Percentiles rank a stretch among this genome's conserved stretches.
Evolutionary conservation across 2,888 invertebrate genomes (phyloP).

Genomic region (Desoria tigrina): DNA sequence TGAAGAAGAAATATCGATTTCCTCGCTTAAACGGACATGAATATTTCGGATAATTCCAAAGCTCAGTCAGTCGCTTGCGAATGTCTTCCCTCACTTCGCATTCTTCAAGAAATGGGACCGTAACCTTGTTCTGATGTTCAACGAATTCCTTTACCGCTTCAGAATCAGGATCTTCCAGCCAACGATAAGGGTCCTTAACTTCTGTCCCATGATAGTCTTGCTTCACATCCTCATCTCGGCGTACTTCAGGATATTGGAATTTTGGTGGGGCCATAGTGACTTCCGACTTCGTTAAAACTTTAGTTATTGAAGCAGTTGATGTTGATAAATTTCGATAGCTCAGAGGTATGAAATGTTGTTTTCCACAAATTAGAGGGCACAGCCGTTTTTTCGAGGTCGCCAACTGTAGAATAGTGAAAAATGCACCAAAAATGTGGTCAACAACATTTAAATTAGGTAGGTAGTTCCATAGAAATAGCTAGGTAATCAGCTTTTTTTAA

Average conservation of each 20-base stretch:
- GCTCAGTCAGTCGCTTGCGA: constrained; percentile 75
- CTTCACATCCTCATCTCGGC: constrained; percentile 73
- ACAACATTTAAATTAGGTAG: too few species aligned
- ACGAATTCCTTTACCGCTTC: constrained; percentile 88
- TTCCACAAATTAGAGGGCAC: neutral
- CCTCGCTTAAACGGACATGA: constrained; percentile 83
- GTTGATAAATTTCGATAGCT: too few species aligned
- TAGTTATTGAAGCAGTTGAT: too few species aligned
- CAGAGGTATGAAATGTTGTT: too few species aligned
- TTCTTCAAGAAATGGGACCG: constrained; percentile 76
- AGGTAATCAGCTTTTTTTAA: too few species aligned
- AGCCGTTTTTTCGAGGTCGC: too few species aligned
- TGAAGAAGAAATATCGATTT: constrained; percentile 82
- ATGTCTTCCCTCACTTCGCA: constrained; percentile 74
- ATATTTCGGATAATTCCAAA: constrained; percentile 97
- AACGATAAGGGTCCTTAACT: constrained; percentile 90
- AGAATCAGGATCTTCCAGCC: constrained; percentile 94
- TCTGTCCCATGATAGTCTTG: constrained; percentile 81
- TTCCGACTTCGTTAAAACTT: too few species aligned
- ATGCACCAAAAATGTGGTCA: too few species aligned
- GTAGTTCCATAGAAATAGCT: too few species aligned
- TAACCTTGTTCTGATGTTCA: constrained; percentile 84
- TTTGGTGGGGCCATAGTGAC: constrained; percentile 6
- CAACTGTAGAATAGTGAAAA: too few species aligned
- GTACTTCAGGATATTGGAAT: constrained; percentile 70